Percentiles rank a stretch among this genome's conserved stretches.
phyloP scores from a whole-genome alignment of 1,140 invertebrate genomes.

The Pygmarrhopalites habei region DNA sequence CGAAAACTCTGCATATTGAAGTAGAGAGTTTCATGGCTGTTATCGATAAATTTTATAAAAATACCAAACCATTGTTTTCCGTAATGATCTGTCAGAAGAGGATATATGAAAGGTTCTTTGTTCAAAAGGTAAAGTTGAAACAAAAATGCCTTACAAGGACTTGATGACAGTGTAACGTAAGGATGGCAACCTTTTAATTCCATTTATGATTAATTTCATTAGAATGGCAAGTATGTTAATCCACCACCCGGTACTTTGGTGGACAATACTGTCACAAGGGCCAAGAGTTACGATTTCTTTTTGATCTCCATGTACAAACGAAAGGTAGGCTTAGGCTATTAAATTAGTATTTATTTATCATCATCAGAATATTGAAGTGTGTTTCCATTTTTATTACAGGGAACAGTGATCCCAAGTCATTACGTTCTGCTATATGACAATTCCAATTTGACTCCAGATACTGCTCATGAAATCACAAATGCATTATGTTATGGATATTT shows the following conservation, averaged over 20 bases:
- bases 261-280: slow-evolving; percentile 67
- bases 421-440: slow-evolving; percentile 76
- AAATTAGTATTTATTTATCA: too few relatives aligned
- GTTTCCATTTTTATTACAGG: slow-evolving; percentile 46
- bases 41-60: slow-evolving; percentile 41
- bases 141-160: too few relatives aligned
- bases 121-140: slow-evolving; percentile 7
- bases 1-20: too few relatives aligned
- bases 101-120: slow-evolving; percentile 74
- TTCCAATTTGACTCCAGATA: slow-evolving; percentile 64
- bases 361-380: neutral
- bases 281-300: slow-evolving; percentile 76
- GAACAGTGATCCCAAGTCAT: slow-evolving; percentile 81
- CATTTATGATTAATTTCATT: too few relatives aligned
- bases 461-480: slow-evolving; percentile 74
- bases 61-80: slow-evolving; percentile 60
- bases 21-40: neutral
- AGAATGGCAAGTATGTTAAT: slow-evolving; percentile 52
- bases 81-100: slow-evolving; percentile 84
- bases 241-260: slow-evolving; percentile 74
- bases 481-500: slow-evolving; percentile 90
- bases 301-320: slow-evolving; percentile 74
- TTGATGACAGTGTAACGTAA: too few relatives aligned
- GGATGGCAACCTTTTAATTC: too few relatives aligned
- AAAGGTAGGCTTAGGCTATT: too few relatives aligned